These are phyloP conservation scores for Microctenopoma lineatum DNA, from an alignment of 2,797 vertebrate species.

Conservation along the genomic window DNA sequence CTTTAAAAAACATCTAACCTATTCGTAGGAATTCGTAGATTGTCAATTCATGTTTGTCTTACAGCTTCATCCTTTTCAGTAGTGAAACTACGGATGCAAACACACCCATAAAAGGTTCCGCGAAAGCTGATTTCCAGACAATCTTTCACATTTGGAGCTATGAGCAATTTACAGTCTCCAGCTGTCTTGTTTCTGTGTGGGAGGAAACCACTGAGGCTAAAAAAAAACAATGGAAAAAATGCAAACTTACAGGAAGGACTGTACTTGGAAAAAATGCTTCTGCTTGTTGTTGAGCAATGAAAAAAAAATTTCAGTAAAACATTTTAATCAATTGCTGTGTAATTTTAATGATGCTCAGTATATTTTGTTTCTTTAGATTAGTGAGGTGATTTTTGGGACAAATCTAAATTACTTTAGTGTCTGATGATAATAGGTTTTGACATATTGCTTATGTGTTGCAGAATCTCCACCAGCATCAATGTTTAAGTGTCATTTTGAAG, in stretches of 20 bases:
- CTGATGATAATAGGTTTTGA: no score
- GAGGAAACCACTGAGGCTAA: neutral
- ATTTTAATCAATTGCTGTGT: neutral
- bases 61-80: neutral
- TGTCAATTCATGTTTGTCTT: neutral
- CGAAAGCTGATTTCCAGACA: neutral
- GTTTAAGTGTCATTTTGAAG: no score
- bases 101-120: slow-evolving; percentile 4
- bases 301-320: slow-evolving; percentile 2
- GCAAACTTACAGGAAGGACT: slow-evolving; percentile 27
- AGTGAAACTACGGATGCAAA: neutral
- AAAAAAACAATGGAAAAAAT: slow-evolving; percentile 27
- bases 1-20: neutral
- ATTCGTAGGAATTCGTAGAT: neutral
- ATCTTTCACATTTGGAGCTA: slow-evolving; percentile 4
- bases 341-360: neutral
- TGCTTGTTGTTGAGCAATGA: neutral
- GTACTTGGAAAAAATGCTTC: neutral
- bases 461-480: no score
- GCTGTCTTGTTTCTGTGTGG: slow-evolving; percentile 7
- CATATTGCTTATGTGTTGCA: no score
- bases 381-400: neutral
- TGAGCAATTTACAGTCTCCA: slow-evolving; percentile 9
- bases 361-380: neutral
- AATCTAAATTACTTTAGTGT: neutral